Evolutionary conservation across 2,113 vertebrate species (phyloP).

Genomic region (Nothocercus nigrocapillus): DNA sequence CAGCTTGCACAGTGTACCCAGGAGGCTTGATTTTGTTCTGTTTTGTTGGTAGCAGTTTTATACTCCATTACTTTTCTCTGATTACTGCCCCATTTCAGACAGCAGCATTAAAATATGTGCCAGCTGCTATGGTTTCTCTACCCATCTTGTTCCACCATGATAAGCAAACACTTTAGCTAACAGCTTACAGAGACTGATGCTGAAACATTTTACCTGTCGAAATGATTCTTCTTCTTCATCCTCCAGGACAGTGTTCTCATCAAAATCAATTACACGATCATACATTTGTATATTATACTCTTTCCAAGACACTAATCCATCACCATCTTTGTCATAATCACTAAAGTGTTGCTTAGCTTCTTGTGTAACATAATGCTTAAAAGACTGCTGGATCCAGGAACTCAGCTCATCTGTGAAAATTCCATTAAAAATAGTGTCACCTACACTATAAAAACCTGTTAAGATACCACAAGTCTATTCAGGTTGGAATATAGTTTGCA

Average conservation of each 20-base stretch:
- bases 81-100: slow-evolving; percentile 15
- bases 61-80: slow-evolving; percentile 12
- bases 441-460: background rate
- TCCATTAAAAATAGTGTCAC: background rate
- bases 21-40: background rate
- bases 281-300: slow-evolving; percentile 92
- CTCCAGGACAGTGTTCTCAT: slow-evolving; percentile 81
- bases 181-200: slow-evolving; percentile 9
- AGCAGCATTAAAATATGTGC: slow-evolving; percentile 33
- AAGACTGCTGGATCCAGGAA: slow-evolving; percentile 93
- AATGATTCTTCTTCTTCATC: slow-evolving; percentile 93
- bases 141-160: background rate
- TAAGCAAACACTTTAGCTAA: slow-evolving; percentile 11
- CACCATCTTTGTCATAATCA: slow-evolving; percentile 85
- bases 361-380: slow-evolving; percentile 92
- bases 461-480: background rate
- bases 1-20: background rate
- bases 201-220: slow-evolving; percentile 82
- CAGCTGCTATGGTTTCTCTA: slow-evolving; percentile 3
- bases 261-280: slow-evolving; percentile 85
- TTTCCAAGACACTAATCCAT: slow-evolving; percentile 89
- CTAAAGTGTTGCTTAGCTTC: slow-evolving; percentile 90
- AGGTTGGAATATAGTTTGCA: background rate
- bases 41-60: slow-evolving; percentile 20
- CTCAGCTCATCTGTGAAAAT: slow-evolving; percentile 88